phyloP scores from a whole-genome alignment of 92 coral and sea anemone species.

The Zoanthus sansibaricus region DNA sequence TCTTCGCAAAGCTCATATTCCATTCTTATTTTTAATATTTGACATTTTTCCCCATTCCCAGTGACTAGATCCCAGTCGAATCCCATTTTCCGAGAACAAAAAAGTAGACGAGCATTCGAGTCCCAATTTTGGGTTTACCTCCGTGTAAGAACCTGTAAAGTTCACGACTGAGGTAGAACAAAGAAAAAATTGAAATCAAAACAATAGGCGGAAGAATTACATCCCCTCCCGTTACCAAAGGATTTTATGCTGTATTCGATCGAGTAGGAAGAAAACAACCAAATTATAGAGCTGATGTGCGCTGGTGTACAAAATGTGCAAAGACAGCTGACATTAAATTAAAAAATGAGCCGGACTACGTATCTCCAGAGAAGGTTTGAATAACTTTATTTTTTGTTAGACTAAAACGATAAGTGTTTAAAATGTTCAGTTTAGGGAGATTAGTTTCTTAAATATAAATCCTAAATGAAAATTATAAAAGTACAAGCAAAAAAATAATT shows the following conservation, averaged over 20 bases:
- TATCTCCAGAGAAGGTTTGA: conserved; percentile 14
- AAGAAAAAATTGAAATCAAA: too few species aligned
- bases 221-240: neutral
- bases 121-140: too few species aligned
- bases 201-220: neutral
- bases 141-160: too few species aligned
- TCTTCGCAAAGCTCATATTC: too few species aligned
- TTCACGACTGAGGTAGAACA: too few species aligned
- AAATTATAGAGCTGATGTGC: conserved; percentile 16
- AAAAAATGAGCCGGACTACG: neutral
- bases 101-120: too few species aligned
- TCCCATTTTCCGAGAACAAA: too few species aligned
- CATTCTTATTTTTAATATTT: too few species aligned
- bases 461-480: neutral
- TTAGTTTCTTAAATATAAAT: conserved; percentile 1
- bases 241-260: neutral
- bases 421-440: neutral
- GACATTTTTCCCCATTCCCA: neutral
- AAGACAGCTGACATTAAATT: conserved; percentile 10
- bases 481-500: neutral
- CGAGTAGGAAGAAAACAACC: neutral
- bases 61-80: neutral
- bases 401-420: neutral
- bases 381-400: neutral
- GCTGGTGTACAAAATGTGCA: conserved; percentile 19